A percentile compares a stretch with the other conserved stretches of the same genome.
Evolutionary conservation across 2,113 vertebrate species (phyloP).

Genomic region (Sarotherodon lohbergeri): DNA sequence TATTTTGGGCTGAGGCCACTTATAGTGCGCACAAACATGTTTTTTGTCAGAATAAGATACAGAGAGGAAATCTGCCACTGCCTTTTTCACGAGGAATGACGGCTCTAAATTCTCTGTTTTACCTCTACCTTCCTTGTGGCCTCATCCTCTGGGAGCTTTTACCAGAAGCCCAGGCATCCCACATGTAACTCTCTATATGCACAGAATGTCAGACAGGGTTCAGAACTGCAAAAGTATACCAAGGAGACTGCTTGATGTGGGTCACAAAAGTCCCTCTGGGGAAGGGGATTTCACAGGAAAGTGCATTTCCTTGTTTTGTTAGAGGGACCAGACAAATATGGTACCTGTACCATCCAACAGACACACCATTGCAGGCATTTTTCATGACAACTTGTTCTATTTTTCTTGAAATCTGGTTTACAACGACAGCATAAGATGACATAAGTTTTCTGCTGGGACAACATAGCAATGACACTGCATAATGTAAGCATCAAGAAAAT

Average conservation of each 20-base stretch:
- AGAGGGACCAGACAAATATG: background rate
- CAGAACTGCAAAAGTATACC: background rate
- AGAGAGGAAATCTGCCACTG: background rate
- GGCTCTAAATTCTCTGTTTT: background rate
- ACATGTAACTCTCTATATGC: background rate
- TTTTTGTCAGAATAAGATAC: background rate
- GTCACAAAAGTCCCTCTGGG: background rate
- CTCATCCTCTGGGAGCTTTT: background rate
- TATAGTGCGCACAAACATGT: background rate
- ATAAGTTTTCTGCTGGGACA: background rate
- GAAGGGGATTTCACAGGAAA: slow-evolving; percentile 1
- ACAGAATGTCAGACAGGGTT: background rate
- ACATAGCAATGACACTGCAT: background rate
- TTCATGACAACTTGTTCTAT: background rate
- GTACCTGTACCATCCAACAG: background rate
- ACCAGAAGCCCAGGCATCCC: background rate
- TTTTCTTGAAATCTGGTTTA: background rate
- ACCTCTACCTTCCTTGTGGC: background rate
- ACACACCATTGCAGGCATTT: background rate
- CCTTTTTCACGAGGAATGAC: background rate
- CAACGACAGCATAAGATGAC: background rate
- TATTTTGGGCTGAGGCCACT: background rate
- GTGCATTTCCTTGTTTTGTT: background rate
- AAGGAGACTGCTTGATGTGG: background rate
- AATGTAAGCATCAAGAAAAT: background rate